phyloP scores from a whole-genome alignment of 2,797 vertebrate species.

The Gephyroberyx darwinii region DNA sequence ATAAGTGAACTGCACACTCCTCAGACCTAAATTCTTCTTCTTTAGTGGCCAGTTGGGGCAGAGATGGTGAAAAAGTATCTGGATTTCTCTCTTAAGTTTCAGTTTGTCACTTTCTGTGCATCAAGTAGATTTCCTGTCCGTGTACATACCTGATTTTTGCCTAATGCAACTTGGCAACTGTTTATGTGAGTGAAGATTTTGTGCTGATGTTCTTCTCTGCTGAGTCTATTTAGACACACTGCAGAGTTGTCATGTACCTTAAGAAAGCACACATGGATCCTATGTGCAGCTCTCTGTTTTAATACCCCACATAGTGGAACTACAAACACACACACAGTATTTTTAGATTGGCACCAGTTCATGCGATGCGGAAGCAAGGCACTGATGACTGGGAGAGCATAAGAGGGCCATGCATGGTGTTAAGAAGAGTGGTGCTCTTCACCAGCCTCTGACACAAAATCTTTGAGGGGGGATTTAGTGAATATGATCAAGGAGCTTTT shows the following conservation, averaged over 20 bases:
- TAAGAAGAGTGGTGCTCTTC: conserved; percentile 46
- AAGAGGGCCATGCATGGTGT: conserved; percentile 53
- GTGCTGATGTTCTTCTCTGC: conserved; percentile 30
- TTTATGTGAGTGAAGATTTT: conserved; percentile 21
- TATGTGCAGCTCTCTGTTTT: conserved; percentile 54
- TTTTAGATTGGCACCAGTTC: conserved; percentile 65
- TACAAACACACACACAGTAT: conserved; percentile 63
- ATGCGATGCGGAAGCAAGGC: conserved; percentile 24
- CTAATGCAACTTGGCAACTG: too few species aligned
- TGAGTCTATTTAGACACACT: conserved; percentile 15
- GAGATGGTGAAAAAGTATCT: too few species aligned
- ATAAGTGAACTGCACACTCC: too few species aligned
- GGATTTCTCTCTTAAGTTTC: too few species aligned
- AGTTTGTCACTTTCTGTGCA: too few species aligned
- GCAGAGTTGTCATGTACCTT: conserved; percentile 34
- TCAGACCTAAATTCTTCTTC: too few species aligned
- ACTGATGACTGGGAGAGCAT: conserved; percentile 31
- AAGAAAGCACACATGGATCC: conserved; percentile 54
- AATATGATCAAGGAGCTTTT: conserved; percentile 64
- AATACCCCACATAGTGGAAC: conserved; percentile 55
- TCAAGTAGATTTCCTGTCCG: too few species aligned
- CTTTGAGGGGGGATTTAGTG: conserved; percentile 47
- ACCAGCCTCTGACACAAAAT: conserved; percentile 48
- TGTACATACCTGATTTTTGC: too few species aligned
- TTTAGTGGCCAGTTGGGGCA: too few species aligned